A percentile compares a stretch with the other conserved stretches of the same genome.
Evolutionary conservation across 2,888 invertebrate genomes (phyloP).

Genomic region (Cantharis flavilabris): DNA sequence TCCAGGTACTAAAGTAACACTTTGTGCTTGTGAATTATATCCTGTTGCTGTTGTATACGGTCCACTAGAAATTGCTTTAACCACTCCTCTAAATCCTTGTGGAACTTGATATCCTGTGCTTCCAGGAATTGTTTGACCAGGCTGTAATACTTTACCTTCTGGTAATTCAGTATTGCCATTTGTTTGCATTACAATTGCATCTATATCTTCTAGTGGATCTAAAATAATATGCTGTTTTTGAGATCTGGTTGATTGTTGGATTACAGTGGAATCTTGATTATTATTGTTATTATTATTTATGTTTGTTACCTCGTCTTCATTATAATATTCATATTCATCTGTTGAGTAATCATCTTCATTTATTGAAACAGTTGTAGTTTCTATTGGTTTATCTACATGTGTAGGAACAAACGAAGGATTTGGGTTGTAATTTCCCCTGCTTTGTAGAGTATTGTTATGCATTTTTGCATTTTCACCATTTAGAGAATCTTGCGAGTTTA

Average conservation of each 20-base stretch:
- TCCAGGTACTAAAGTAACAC: slow-evolving; percentile 57
- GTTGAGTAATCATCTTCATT: slow-evolving; percentile 55
- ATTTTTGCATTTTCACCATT: neutral
- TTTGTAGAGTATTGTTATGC: neutral
- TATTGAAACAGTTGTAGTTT: slow-evolving; percentile 25
- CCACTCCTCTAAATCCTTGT: slow-evolving; percentile 68
- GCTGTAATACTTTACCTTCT: slow-evolving; percentile 64
- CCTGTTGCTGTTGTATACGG: slow-evolving; percentile 63
- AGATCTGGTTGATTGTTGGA: slow-evolving; percentile 58
- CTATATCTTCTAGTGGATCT: slow-evolving; percentile 63
- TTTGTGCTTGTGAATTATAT: slow-evolving; percentile 71
- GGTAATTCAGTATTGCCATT: slow-evolving; percentile 57
- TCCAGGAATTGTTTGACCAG: slow-evolving; percentile 70
- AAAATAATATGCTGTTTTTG: slow-evolving; percentile 69
- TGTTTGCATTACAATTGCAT: slow-evolving; percentile 65
- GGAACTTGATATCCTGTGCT: slow-evolving; percentile 71
- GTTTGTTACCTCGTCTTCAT: neutral
- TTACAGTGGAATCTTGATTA: slow-evolving; percentile 53
- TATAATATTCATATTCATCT: slow-evolving; percentile 48
- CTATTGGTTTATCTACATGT: neutral
- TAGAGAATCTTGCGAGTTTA: slow-evolving; percentile 2
- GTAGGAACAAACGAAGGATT: neutral
- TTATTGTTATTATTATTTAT: slow-evolving; percentile 49
- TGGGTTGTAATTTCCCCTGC: neutral
- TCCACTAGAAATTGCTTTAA: slow-evolving; percentile 66